Base-by-base conservation (phyloP, 2,888 invertebrate genomes). In the Noctua fimbriata region DNA sequence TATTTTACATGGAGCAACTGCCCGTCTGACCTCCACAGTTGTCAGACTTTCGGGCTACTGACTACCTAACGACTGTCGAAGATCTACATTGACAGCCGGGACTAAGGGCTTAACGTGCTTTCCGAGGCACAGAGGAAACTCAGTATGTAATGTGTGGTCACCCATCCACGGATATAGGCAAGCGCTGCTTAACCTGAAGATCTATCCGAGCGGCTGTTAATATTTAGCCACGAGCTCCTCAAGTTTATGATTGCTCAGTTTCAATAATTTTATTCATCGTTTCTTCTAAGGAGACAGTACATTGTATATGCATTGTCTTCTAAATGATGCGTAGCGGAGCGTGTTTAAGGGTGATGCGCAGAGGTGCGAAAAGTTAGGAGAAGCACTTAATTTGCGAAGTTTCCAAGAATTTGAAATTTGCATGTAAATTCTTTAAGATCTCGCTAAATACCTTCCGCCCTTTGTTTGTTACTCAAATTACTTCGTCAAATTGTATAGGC, bases 361-460 rank as follows among this genome's bases (percentile, higher is more conserved):
- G 77, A 89, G 76, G 87, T 81, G 83, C 60, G 52, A 75, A 88
- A 89, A 81, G 73, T 88, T 76, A 69, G 52, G 78, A 65, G 74
- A 76, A 78, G 55, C 63, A 72, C 63, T 81, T 83, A 79, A 87
- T 87, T 81, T 77, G 47, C 69, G 7, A 55, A 89, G 81, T 90
- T 89, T 76, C 79, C 63, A 78, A 86, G 88, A 88, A 88, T 88
- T 86, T 79, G 58, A 81, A 86, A 88, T 88, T 88, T 79, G 77
- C 74, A 82, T 88, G 69, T 88, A 88, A 84, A 87, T 89, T 82
- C 72, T 89, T 82, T 83, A 86, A 80, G 75, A 88, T 78, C 75
- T 67, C 60, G 86, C 73, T 78, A 72, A 81, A 78, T 41, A 86
- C 73, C 70, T 65, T 70, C 86, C 83, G 86, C 18, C 77, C 77